phyloP scores from a whole-genome alignment of 2,797 vertebrate genomes.

The Astyanax mexicanus region DNA sequence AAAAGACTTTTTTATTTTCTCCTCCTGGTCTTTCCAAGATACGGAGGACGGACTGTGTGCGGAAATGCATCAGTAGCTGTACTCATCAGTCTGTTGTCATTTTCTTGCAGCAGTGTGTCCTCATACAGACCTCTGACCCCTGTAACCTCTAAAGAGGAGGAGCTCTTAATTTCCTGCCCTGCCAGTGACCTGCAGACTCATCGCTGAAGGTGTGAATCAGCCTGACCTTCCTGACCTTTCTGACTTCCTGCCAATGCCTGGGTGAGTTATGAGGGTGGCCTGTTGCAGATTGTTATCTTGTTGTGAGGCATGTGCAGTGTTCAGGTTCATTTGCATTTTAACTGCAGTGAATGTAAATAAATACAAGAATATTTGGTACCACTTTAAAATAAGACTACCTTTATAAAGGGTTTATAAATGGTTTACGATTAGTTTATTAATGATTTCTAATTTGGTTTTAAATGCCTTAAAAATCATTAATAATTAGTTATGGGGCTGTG shows the following conservation, averaged over 20 bases:
- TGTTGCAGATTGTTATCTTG: constrained; percentile 46
- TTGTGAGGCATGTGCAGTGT: constrained; percentile 27
- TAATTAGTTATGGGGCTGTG: too few relatives aligned
- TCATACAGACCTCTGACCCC: constrained; percentile 36
- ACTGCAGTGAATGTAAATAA: neutral
- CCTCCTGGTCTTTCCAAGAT: neutral
- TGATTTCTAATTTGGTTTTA: too few relatives aligned
- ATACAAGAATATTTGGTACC: too few relatives aligned
- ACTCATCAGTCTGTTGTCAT: constrained; percentile 17
- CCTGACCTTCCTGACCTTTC: constrained; percentile 49
- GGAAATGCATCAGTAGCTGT: constrained; percentile 29
- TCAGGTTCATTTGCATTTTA: neutral
- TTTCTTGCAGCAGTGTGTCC: constrained; percentile 31
- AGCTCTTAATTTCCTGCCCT: constrained; percentile 44
- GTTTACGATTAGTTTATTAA: too few relatives aligned
- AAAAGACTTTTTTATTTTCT: too few relatives aligned
- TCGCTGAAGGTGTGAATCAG: constrained; percentile 49
- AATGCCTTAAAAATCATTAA: too few relatives aligned
- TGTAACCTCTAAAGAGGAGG: constrained; percentile 30
- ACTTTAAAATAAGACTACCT: too few relatives aligned
- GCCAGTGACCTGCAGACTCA: constrained; percentile 44
- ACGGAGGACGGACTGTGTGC: constrained; percentile 30
- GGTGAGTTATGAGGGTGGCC: constrained; percentile 31
- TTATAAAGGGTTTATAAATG: too few relatives aligned
- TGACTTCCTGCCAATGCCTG: constrained; percentile 45